Base-by-base conservation (phyloP, 2,888 invertebrate genomes). In the Eupithecia vulgata region DNA sequence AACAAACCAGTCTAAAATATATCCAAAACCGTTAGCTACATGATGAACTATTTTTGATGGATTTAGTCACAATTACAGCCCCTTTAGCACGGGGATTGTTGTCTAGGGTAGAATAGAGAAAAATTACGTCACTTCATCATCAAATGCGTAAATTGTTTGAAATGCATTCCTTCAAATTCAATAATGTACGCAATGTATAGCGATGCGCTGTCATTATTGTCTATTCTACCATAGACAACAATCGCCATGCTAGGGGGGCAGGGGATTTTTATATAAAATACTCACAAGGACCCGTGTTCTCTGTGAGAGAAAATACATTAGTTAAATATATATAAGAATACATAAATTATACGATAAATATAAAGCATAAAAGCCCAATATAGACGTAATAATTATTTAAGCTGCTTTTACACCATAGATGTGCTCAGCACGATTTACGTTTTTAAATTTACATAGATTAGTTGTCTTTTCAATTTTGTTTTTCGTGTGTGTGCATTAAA, bases 221-320 rank as follows among this genome's bases (percentile, higher is more conserved):
- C n/a, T n/a, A n/a, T n/a, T n/a, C n/a, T n/a, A n/a, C n/a, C n/a
- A n/a, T n/a, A n/a, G n/a, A n/a, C n/a, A n/a, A n/a, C n/a, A n/a
- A n/a, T n/a, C n/a, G n/a, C n/a, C n/a, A n/a, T n/a, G n/a, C n/a
- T n/a, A n/a, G n/a, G n/a, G n/a, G n/a, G n/a, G n/a, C n/a, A 80
- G 70, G 80, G 82, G 72, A 45, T 61, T 42, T 48, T 25, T 12
- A 57, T 25, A 64, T 48, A 15, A 81, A 77, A 90, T 94, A 94
- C 94, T 94, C 91, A 94, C 94, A 92, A 88, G 93, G 90, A 87
- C 93, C 93, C 89, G 93, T 91, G 92, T 91, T 93, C 82, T 94
- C 94, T 94, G 93, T 85, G 88, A 88, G 90, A 91, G 85, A 92
- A 92, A 93, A 91, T 88, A 89, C 84, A 91, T 87, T 73, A 80